phyloP scores from a whole-genome alignment of 1,140 invertebrate species.

The Procambarus clarkii region DNA sequence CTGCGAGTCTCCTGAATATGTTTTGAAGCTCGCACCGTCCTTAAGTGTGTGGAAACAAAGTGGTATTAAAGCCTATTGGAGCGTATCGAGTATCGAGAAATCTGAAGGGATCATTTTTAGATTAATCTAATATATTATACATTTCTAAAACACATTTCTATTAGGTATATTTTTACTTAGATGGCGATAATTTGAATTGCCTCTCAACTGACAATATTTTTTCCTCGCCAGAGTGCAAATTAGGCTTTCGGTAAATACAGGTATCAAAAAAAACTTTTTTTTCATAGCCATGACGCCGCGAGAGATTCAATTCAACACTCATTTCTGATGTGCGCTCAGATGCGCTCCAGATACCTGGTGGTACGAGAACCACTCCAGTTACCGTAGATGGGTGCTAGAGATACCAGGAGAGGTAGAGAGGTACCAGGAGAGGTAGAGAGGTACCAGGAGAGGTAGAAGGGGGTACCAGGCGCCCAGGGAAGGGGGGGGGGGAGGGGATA shows the following conservation, averaged over 20 bases:
- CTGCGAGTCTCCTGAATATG: conserved; percentile 15
- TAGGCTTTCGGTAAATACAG: no score
- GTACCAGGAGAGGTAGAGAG: not conserved
- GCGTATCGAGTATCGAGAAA: no score
- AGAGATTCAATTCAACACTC: not conserved
- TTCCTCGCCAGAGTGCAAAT: no score
- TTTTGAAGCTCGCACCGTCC: not conserved
- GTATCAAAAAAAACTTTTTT: no score
- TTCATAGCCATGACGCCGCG: no score
- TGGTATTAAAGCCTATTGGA: not conserved
- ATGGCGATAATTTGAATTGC: no score
- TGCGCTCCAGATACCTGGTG: not conserved
- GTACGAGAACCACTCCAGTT: conserved; percentile 34
- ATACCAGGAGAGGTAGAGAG: not conserved
- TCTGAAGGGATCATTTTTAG: no score
- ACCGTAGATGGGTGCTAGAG: conserved; percentile 22
- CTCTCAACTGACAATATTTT: no score
- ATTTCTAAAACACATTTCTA: no score
- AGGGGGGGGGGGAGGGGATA: not conserved
- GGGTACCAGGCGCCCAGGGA: no score
- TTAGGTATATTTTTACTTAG: no score
- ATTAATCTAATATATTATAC: no score
- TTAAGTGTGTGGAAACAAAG: not conserved
- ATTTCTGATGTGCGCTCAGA: not conserved
- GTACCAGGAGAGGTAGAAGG: not conserved